These are phyloP conservation scores for Boleophthalmus pectinirostris DNA, from an alignment of 2,113 vertebrate species.

Conservation along the genomic window DNA sequence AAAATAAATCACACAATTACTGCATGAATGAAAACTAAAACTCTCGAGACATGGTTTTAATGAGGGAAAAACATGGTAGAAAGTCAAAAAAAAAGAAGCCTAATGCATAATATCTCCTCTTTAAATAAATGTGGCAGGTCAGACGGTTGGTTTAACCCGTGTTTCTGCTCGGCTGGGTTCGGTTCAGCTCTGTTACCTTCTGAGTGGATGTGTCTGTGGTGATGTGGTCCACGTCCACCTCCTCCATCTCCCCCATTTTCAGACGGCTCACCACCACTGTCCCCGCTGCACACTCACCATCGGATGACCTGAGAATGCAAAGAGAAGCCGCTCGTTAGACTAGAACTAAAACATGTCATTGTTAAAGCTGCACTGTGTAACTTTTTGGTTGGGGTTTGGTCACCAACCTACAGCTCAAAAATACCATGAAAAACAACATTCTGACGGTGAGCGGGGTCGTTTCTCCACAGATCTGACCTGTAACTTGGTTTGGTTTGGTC, in stretches of 20 bases:
- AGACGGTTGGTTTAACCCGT: neutral
- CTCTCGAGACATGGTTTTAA: too few species aligned
- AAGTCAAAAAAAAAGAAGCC: too few species aligned
- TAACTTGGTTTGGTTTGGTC: too few species aligned
- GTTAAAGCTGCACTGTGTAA: neutral
- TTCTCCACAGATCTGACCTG: too few species aligned
- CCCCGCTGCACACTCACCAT: constrained; percentile 90
- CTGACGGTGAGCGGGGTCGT: too few species aligned
- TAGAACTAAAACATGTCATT: neutral
- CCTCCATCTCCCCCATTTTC: constrained; percentile 95
- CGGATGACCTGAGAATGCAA: constrained; percentile 80
- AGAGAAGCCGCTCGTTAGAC: neutral
- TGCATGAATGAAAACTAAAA: too few species aligned
- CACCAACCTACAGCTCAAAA: too few species aligned
- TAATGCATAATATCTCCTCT: too few species aligned
- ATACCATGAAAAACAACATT: too few species aligned
- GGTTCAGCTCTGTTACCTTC: constrained; percentile 47
- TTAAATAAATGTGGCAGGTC: neutral
- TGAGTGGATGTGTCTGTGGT: constrained; percentile 75
- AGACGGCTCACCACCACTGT: constrained; percentile 89
- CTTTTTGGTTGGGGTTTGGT: too few species aligned
- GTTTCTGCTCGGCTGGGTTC: neutral
- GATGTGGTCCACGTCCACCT: constrained; percentile 85
- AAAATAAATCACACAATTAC: too few species aligned
- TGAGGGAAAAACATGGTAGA: too few species aligned